Evolutionary conservation across 23 tunicate species (phyloP).

Genomic region (Trididemnum nubilum): DNA sequence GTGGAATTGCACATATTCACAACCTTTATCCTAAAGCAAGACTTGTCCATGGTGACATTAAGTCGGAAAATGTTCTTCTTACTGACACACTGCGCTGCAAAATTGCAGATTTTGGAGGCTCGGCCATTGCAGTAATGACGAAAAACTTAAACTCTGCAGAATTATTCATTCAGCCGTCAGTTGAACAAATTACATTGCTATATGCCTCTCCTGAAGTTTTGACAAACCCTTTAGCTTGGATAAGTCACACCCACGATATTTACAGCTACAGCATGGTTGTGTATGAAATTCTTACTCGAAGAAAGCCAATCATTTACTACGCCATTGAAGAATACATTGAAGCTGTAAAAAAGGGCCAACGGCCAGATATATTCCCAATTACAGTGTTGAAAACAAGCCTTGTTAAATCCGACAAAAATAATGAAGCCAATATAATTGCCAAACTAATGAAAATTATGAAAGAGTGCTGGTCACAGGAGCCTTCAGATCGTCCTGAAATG

Average conservation of each 20-base stretch:
- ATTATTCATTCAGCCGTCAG: no score
- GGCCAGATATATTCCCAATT: neutral
- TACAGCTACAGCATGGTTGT: neutral
- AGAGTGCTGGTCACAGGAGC: neutral
- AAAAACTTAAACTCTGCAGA: no score
- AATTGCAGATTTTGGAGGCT: neutral
- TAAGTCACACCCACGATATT: neutral
- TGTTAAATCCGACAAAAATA: neutral
- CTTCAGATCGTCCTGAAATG: neutral
- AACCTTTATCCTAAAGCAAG: neutral
- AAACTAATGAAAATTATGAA: neutral
- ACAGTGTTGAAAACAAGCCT: neutral
- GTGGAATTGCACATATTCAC: neutral
- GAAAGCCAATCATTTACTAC: neutral
- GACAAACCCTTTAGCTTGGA: neutral
- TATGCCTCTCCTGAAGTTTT: neutral
- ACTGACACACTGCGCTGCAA: neutral
- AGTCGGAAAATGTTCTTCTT: neutral
- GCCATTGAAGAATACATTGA: neutral
- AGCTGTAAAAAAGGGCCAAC: neutral
- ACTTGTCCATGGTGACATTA: neutral
- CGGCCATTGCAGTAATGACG: neutral
- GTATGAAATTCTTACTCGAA: neutral
- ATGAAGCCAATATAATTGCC: neutral
- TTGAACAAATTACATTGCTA: neutral